phyloP scores from a whole-genome alignment of 2,113 vertebrate genomes.

The Dryoscopus gambensis region DNA sequence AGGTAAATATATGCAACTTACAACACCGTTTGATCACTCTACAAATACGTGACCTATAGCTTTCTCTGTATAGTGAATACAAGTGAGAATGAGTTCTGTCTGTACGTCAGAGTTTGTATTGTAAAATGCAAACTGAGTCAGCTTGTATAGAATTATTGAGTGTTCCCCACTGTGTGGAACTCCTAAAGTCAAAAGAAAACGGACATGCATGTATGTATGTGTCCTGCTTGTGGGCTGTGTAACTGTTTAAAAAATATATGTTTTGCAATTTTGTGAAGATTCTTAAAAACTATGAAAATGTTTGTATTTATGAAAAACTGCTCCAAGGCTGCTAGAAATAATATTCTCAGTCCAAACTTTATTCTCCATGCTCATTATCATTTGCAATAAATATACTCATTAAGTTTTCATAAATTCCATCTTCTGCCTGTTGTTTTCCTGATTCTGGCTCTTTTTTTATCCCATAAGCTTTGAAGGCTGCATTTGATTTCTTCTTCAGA shows the following conservation, averaged over 20 bases:
- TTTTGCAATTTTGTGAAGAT: background rate
- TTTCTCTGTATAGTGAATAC: background rate
- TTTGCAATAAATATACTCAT: constrained; percentile 10
- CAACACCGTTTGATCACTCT: background rate
- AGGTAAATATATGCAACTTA: background rate
- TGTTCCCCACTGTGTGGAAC: background rate
- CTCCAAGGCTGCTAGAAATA: background rate
- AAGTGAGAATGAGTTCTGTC: background rate
- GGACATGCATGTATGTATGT: accelerated
- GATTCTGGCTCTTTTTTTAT: background rate
- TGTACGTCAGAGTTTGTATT: background rate
- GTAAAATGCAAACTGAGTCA: background rate
- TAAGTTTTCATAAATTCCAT: constrained; percentile 21
- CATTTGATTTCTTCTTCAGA: constrained; percentile 36
- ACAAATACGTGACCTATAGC: background rate
- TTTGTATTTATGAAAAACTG: background rate
- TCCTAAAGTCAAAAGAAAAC: background rate
- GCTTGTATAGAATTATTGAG: background rate
- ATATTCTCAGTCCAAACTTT: background rate
- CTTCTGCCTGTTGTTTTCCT: constrained; percentile 16
- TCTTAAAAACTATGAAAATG: background rate
- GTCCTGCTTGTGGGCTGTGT: background rate
- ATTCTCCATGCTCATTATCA: background rate
- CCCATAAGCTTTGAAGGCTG: background rate
- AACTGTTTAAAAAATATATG: background rate